Evolutionary conservation across 2,888 invertebrate genomes (phyloP).

Genomic region (Trissolcus japonicus): DNA sequence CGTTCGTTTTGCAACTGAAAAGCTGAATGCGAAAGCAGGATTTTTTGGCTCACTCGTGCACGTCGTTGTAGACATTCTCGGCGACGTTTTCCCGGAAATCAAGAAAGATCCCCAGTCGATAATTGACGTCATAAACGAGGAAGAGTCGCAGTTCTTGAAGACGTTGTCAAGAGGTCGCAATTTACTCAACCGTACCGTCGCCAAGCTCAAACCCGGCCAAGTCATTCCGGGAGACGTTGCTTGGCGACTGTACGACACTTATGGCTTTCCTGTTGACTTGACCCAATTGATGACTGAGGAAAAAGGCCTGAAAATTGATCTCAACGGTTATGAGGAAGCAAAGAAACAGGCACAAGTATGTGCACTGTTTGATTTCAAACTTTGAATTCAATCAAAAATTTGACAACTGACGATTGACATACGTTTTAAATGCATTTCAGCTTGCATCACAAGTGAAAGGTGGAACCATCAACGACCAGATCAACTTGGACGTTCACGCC

Average conservation of each 20-base stretch:
- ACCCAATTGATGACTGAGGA: slow-evolving; percentile 99
- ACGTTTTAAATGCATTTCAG: slow-evolving; percentile 67
- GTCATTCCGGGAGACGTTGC: slow-evolving; percentile 96
- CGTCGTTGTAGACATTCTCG: slow-evolving; percentile 91
- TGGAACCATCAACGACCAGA: slow-evolving; percentile 86
- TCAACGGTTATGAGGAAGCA: slow-evolving; percentile 92
- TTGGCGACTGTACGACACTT: slow-evolving; percentile 99
- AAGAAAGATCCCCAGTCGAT: slow-evolving; percentile 93
- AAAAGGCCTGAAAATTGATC: slow-evolving; percentile 90
- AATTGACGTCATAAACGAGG: slow-evolving; percentile 97
- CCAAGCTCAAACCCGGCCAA: slow-evolving; percentile 84
- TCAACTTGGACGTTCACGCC: slow-evolving; percentile 96
- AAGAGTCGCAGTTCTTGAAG: slow-evolving; percentile 97
- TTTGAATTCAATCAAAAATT: too few relatives aligned
- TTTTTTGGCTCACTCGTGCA: slow-evolving; percentile 93
- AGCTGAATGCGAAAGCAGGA: slow-evolving; percentile 95
- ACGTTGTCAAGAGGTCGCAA: slow-evolving; percentile 93
- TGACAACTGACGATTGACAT: too few relatives aligned
- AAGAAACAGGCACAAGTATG: slow-evolving; percentile 88
- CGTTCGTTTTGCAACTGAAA: slow-evolving; percentile 97
- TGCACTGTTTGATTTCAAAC: too few relatives aligned
- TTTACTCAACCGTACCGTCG: slow-evolving; percentile 92
- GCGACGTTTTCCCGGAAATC: slow-evolving; percentile 88
- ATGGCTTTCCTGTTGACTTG: slow-evolving; percentile 98
- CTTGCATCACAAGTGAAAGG: slow-evolving; percentile 92